These are phyloP conservation scores for Athene cunicularia DNA, from an alignment of 2,113 vertebrate genomes.

Conservation along the genomic window DNA sequence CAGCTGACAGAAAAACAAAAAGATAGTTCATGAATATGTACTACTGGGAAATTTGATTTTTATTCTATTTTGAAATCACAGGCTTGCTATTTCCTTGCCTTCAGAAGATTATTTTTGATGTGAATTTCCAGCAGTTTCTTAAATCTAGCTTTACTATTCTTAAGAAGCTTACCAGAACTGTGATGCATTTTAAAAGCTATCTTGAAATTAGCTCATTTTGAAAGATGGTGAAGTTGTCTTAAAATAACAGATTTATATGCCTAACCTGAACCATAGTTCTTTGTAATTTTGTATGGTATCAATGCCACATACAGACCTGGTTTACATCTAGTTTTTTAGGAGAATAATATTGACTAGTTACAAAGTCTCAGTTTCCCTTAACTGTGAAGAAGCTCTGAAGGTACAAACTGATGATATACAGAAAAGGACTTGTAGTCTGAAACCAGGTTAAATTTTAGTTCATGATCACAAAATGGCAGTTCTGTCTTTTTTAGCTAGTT, in stretches of 20 bases:
- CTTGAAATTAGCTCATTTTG: not conserved
- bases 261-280: not conserved
- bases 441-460: not conserved
- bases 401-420: not conserved
- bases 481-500: not conserved
- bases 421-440: not conserved
- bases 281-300: not conserved
- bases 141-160: not conserved
- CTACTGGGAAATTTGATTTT: slow-evolving; percentile 18
- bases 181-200: not conserved
- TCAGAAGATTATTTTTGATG: not conserved
- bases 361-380: not conserved
- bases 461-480: not conserved
- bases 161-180: not conserved
- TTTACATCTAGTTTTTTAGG: not conserved
- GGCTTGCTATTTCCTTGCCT: not conserved
- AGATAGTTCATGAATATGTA: slow-evolving; percentile 60
- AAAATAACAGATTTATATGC: not conserved
- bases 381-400: not conserved
- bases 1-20: slow-evolving; percentile 49
- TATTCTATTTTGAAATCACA: slow-evolving; percentile 38
- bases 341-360: not conserved
- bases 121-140: not conserved
- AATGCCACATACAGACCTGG: not conserved
- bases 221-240: not conserved